These are phyloP conservation scores for Trididemnum nubilum DNA, from an alignment of 23 tunicate species.

Conservation along the genomic window DNA sequence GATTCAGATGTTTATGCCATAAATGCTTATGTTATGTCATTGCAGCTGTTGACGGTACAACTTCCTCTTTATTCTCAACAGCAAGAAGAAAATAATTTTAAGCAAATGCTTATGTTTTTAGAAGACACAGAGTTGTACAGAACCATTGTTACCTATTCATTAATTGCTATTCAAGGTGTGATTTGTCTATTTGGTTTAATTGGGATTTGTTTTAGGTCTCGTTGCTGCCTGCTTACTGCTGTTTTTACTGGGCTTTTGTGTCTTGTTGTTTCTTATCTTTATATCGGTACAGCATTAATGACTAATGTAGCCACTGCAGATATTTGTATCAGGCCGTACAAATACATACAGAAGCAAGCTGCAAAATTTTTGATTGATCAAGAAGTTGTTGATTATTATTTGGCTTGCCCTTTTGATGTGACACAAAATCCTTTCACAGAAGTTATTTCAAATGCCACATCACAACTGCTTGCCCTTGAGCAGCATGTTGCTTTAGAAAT, in stretches of 20 bases:
- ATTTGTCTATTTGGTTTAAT: slow-evolving; percentile 66
- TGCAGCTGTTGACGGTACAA: not conserved
- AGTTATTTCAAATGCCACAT: not conserved
- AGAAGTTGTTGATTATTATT: slow-evolving; percentile 51
- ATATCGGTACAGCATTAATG: slow-evolving; percentile 58
- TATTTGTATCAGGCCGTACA: slow-evolving; percentile 70
- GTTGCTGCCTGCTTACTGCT: slow-evolving; percentile 52
- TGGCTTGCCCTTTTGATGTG: slow-evolving; percentile 39
- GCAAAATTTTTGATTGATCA: slow-evolving; percentile 47
- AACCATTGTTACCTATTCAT: slow-evolving; percentile 59
- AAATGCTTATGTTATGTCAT: not conserved
- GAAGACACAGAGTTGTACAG: slow-evolving; percentile 36
- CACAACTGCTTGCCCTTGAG: no score
- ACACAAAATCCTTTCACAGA: not conserved
- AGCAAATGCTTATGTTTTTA: slow-evolving; percentile 9
- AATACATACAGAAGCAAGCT: slow-evolving; percentile 38
- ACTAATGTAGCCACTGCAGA: slow-evolving; percentile 70
- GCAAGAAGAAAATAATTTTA: slow-evolving; percentile 44
- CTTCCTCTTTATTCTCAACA: no score
- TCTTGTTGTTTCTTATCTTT: slow-evolving; percentile 57
- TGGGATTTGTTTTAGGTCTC: slow-evolving; percentile 83
- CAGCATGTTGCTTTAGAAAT: not conserved
- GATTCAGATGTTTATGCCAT: not conserved
- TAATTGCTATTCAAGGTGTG: slow-evolving; percentile 61
- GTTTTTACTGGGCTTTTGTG: slow-evolving; percentile 70